These are phyloP conservation scores for Ictidomys tridecemlineatus DNA, from an alignment of 2,113 vertebrate genomes.

Conservation along the genomic window DNA sequence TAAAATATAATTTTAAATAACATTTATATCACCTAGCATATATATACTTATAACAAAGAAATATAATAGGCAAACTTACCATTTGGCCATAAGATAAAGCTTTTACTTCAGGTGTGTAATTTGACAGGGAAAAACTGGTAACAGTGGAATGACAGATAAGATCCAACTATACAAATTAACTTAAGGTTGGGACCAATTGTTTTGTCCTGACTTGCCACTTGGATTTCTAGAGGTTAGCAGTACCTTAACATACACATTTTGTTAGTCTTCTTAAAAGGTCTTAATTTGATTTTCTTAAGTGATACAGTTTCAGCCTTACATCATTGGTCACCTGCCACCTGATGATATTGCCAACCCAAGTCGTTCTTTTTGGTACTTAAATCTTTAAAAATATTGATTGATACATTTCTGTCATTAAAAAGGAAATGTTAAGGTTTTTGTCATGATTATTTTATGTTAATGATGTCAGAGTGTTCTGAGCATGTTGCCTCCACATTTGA, in stretches of 20 bases:
- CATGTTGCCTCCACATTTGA: neutral
- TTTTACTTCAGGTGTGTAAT: neutral
- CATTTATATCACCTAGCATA: neutral
- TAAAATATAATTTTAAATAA: too few species aligned
- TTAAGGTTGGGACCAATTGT: neutral
- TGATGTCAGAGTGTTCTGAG: neutral
- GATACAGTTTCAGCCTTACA: neutral
- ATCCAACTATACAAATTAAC: neutral
- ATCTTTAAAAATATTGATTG: slow-evolving; percentile 27
- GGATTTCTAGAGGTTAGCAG: neutral
- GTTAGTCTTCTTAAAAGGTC: neutral
- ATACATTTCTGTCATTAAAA: neutral
- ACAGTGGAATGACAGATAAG: neutral
- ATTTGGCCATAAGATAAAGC: neutral
- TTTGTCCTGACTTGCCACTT: slow-evolving; percentile 15
- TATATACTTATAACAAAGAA: neutral
- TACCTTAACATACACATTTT: neutral
- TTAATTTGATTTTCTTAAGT: neutral
- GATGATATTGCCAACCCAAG: neutral
- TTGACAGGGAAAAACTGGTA: neutral
- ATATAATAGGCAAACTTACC: neutral
- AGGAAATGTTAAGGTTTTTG: neutral
- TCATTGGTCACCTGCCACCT: neutral
- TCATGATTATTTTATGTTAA: slow-evolving; percentile 14
- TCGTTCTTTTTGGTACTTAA: neutral